phyloP scores from a whole-genome alignment of 2,113 vertebrate genomes.

The Glaucomys volans region DNA sequence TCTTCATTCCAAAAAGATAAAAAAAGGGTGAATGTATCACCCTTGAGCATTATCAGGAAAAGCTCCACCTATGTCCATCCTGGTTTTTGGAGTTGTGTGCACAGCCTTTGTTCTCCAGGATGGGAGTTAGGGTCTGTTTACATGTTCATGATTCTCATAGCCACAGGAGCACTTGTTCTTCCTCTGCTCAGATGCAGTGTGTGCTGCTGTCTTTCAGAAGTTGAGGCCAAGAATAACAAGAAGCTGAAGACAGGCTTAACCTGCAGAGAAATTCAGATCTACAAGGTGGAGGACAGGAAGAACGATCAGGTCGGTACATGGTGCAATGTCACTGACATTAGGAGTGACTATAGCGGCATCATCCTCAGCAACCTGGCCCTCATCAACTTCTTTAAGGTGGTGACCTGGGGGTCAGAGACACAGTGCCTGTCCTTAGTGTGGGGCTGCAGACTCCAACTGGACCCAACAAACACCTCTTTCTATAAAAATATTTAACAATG shows the following conservation, averaged over 20 bases:
- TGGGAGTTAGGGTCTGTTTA: too few species aligned
- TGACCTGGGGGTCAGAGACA: neutral
- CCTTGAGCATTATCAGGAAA: neutral
- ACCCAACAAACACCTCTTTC: too few species aligned
- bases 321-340: slow-evolving; percentile 88
- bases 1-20: too few species aligned
- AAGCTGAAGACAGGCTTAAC: slow-evolving; percentile 91
- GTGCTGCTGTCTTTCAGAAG: slow-evolving; percentile 86
- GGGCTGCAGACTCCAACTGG: too few species aligned
- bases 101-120: neutral
- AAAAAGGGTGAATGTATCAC: neutral
- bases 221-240: slow-evolving; percentile 88
- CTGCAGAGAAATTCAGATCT: slow-evolving; percentile 89
- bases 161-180: neutral
- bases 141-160: neutral
- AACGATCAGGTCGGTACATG: slow-evolving; percentile 89
- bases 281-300: slow-evolving; percentile 90
- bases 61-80: accelerated
- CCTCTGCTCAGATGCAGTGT: neutral
- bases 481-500: accelerated
- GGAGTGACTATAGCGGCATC: slow-evolving; percentile 90
- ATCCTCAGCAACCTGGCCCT: slow-evolving; percentile 88
- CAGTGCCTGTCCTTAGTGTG: neutral
- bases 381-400: slow-evolving; percentile 91
- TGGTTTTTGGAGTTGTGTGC: accelerated